Evolutionary conservation across 2,113 vertebrate species (phyloP).

Genomic region (Mesocricetus auratus): DNA sequence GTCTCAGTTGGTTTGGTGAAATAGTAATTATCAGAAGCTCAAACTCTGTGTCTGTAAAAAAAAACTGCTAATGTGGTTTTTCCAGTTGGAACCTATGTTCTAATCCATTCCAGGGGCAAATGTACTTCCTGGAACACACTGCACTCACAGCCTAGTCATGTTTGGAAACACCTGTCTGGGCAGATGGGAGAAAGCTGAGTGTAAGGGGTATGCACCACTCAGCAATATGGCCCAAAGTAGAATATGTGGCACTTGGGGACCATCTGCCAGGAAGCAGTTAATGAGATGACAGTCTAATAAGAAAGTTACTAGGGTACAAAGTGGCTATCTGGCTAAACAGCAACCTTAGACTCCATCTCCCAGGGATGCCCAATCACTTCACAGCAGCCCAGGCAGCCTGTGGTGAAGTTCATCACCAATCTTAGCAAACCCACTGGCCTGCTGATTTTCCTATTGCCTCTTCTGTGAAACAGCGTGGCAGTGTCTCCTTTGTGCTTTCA

Average conservation of each 20-base stretch:
- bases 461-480: slow-evolving; percentile 52
- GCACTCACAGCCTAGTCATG: not conserved
- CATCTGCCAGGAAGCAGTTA: slow-evolving; percentile 59
- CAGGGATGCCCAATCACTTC: slow-evolving; percentile 8
- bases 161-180: slow-evolving; percentile 60
- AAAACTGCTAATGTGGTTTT: slow-evolving; percentile 50
- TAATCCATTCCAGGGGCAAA: not conserved
- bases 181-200: slow-evolving; percentile 51
- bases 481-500: slow-evolving; percentile 44
- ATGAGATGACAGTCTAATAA: slow-evolving; percentile 52
- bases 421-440: not conserved
- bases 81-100: slow-evolving; percentile 24
- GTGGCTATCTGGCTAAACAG: not conserved
- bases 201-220: not conserved
- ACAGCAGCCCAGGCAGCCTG: not conserved
- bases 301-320: slow-evolving; percentile 39
- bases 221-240: slow-evolving; percentile 3
- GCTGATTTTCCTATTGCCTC: slow-evolving; percentile 61
- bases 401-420: slow-evolving; percentile 49
- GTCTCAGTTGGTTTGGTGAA: slow-evolving; percentile 71
- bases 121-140: not conserved
- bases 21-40: slow-evolving; percentile 69
- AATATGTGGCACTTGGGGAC: slow-evolving; percentile 22
- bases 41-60: slow-evolving; percentile 67
- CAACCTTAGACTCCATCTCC: not conserved